Base-by-base conservation (phyloP, 30 jellyfish, hydroid and myxozoan species). In the Nemopilema nomurai region DNA sequence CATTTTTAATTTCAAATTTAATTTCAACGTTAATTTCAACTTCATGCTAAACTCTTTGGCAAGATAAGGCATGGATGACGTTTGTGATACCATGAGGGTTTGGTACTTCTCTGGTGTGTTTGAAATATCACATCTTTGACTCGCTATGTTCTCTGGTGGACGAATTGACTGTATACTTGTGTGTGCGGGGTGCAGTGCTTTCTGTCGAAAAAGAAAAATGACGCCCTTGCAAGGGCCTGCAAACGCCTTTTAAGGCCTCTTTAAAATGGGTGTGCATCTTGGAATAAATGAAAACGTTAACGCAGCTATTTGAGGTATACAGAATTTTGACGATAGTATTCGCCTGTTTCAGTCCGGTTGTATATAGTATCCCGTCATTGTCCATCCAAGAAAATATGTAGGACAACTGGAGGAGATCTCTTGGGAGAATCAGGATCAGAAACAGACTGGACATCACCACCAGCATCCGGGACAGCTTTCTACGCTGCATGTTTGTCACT, bases 231-330 rank as follows among this genome's bases (percentile, higher is more conserved):
- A 16, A 23, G 33, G 51, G 24, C 1, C 77, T 67, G 49, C 22
- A 20, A 73, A 32, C 23, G 9, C 30, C 8, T 8, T 1, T 16
- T 22, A 25, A 49, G 1, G 83, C 50, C 49, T 31, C 63, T 20
- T 89, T 78, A 49, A 86, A 86, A n/a, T 69, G 49, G 50, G 68
- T 86, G 68, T 94, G 97, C 97, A 94, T 94, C 51, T 75, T 69
- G 17, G 96, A 94, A 62, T 89, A 94, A 17, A 94, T 94, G 77
- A 94, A 94, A 26, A 90, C 94, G 63, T 94, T 94, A 6, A 71
- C 97, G 85, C 99, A 89, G 28, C 97, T 90, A 62, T 94, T 94
- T 20, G 99, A 85, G 1, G 90, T 80, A 57, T 94, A 92, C 25
- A 94, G 63, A 1, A 90, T 92, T 86, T 89, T 94, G 68, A 94